Percentiles rank a stretch among this genome's conserved stretches.
Conservation (phyloP, 2,113 vertebrate genomes). For the Nerophis lumbriciformis region DNA sequence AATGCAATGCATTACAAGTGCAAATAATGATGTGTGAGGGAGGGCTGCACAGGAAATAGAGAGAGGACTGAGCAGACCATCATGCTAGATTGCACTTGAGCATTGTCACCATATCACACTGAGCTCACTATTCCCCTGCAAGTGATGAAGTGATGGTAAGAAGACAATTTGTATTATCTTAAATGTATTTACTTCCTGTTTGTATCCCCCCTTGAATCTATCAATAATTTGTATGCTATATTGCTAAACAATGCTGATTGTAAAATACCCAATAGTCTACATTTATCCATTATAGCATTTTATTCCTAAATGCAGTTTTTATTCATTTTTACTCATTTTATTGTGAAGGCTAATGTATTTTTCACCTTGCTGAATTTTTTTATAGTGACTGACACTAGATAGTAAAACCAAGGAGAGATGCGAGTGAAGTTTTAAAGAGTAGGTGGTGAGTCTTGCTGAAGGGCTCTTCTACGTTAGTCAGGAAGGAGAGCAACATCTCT, state of each 20-base stretch:
- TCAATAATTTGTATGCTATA: neutral
- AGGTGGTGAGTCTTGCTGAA: no score
- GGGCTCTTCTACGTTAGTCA: no score
- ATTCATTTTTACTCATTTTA: no score
- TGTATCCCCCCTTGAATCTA: neutral
- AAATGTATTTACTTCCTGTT: neutral
- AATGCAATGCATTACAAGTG: constrained; percentile 5
- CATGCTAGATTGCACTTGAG: constrained; percentile 32
- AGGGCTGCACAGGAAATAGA: constrained; percentile 22
- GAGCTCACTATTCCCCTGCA: neutral
- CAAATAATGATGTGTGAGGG: constrained; percentile 26
- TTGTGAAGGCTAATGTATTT: no score
- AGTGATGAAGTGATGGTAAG: constrained; percentile 59
- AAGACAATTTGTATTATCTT: neutral
- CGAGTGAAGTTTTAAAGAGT: no score
- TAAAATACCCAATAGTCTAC: no score
- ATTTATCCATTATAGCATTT: no score
- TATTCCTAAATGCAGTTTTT: no score
- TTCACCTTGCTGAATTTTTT: no score
- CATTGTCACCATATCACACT: constrained; percentile 10
- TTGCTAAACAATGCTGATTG: neutral
- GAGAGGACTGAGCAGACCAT: constrained; percentile 29
- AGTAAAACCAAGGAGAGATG: no score
- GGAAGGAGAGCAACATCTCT: no score
- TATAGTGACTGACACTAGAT: no score